Conservation (phyloP, 2,888 invertebrate genomes). For the Drosophila mercatorum region DNA sequence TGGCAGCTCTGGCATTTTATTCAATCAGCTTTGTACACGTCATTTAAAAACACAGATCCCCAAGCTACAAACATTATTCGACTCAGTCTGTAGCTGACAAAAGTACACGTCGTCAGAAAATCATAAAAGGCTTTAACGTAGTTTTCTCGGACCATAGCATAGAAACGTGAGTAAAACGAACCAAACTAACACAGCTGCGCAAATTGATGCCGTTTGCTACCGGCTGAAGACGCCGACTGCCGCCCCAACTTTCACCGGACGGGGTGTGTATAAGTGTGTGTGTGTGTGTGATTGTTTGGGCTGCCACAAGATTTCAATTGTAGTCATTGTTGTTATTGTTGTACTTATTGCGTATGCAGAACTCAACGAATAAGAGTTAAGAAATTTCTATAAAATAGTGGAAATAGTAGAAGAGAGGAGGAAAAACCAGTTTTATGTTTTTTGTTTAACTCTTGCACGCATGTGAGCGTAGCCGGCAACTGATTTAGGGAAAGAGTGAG, state of each 20-base stretch:
- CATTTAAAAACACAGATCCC: slow-evolving; percentile 45
- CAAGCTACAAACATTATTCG: slow-evolving; percentile 32
- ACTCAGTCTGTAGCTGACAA: slow-evolving; percentile 14
- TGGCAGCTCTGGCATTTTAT: slow-evolving; percentile 14
- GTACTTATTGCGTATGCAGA: slow-evolving; percentile 31
- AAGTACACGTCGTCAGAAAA: slow-evolving; percentile 77
- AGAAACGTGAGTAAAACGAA: slow-evolving; percentile 15
- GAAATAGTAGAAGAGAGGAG: slow-evolving; percentile 7
- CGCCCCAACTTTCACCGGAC: slow-evolving; percentile 61
- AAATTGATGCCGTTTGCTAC: slow-evolving; percentile 32
- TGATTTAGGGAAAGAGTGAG: not conserved
- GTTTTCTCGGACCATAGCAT: slow-evolving; percentile 3
- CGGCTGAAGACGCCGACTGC: slow-evolving; percentile 29
- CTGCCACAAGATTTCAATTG: slow-evolving; percentile 11
- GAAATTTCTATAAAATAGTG: slow-evolving; percentile 18
- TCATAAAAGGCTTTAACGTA: not conserved
- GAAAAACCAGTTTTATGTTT: slow-evolving; percentile 60
- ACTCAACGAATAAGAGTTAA: not conserved
- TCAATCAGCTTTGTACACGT: slow-evolving; percentile 77
- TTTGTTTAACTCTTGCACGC: not conserved
- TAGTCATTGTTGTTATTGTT: slow-evolving; percentile 3
- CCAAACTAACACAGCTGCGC: slow-evolving; percentile 47
- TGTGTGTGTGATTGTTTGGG: slow-evolving; percentile 8
- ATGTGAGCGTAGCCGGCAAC: slow-evolving; percentile 31
- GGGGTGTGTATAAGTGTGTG: slow-evolving; percentile 5